Percentiles rank a stretch among this genome's conserved stretches.
Evolutionary conservation across 2,113 vertebrate genomes (phyloP).

Genomic region (Girardinichthys multiradiatus): DNA sequence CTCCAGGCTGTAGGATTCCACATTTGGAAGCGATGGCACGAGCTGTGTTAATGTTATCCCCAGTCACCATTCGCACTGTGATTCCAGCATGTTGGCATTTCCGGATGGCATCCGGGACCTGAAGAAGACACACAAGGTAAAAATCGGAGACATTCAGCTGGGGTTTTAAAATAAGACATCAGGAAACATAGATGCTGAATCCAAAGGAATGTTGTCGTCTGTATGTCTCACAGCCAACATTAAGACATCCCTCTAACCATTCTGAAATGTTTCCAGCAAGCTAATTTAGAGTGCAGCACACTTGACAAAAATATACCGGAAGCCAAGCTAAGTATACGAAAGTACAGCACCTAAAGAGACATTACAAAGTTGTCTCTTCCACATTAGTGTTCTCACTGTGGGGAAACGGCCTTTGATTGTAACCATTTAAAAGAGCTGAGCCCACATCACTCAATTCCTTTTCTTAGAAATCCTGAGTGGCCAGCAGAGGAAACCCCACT

Average conservation of each 20-base stretch:
- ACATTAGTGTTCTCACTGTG: neutral
- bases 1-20: constrained; percentile 93
- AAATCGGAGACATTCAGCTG: neutral
- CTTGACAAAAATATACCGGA: constrained; percentile 3
- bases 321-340: constrained; percentile 15
- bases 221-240: neutral
- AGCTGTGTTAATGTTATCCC: constrained; percentile 98
- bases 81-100: constrained; percentile 98
- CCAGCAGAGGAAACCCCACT: neutral
- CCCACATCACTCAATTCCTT: constrained; percentile 8
- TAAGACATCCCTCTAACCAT: neutral
- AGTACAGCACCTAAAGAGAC: neutral
- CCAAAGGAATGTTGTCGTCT: no score
- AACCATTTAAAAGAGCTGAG: constrained; percentile 20
- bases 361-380: neutral
- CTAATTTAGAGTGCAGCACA: neutral
- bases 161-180: neutral
- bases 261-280: neutral
- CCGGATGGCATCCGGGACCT: constrained; percentile 98
- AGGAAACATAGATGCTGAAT: neutral
- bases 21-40: constrained; percentile 96
- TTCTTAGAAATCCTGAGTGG: neutral
- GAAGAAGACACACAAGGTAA: constrained; percentile 10
- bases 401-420: neutral
- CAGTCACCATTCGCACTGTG: constrained; percentile 98